These are phyloP conservation scores for Pogonomyrmex californicus DNA, from an alignment of 1,140 invertebrate genomes.

Conservation along the genomic window DNA sequence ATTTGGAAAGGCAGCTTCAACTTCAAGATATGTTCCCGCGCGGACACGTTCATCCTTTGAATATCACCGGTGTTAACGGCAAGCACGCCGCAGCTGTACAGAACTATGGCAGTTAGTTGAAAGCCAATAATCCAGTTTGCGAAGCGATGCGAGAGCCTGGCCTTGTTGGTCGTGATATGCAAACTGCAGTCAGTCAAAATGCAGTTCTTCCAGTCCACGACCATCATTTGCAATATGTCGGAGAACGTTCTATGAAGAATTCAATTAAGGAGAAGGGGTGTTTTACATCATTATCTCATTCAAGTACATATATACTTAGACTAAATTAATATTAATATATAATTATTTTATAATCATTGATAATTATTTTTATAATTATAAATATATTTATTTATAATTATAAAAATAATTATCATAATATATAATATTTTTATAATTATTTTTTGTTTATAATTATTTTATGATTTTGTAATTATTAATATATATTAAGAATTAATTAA, in stretches of 20 bases:
- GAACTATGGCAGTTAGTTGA: background rate
- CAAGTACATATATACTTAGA: background rate
- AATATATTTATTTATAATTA: no score
- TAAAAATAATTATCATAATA: no score
- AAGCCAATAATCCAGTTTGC: constrained; percentile 19
- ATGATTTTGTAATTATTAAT: no score
- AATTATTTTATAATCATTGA: no score
- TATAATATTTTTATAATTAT: no score
- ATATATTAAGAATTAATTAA: background rate
- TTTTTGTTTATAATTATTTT: no score
- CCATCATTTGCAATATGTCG: constrained; percentile 53
- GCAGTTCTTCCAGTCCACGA: constrained; percentile 27
- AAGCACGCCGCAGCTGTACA: constrained; percentile 16
- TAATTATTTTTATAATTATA: no score
- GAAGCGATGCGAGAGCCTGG: constrained; percentile 11
- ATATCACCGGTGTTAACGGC: background rate
- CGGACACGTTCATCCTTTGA: background rate
- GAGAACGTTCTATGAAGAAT: constrained; percentile 20
- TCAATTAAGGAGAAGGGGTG: no score
- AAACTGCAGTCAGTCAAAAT: background rate
- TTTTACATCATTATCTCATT: background rate
- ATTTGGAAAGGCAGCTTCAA: constrained; percentile 29
- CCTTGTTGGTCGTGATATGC: background rate
- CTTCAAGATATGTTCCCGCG: constrained; percentile 35
- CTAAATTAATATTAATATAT: background rate